Conservation (phyloP, 2,113 vertebrate species). For the Piprites chloris region DNA sequence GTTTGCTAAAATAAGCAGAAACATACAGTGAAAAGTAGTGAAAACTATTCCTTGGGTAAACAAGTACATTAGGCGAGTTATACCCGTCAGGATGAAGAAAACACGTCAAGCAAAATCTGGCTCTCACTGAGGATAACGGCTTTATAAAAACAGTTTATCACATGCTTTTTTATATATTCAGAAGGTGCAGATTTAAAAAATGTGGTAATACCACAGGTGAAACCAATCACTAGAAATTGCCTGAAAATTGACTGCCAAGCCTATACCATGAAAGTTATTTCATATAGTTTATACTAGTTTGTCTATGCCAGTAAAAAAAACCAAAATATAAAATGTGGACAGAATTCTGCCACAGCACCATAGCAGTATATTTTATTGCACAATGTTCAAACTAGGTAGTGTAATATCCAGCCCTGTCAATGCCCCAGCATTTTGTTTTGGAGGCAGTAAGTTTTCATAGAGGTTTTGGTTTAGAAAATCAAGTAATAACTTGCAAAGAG, state of each 20-base stretch:
- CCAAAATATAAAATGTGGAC: constrained; percentile 22
- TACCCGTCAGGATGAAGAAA: not conserved
- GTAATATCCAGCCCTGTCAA: not conserved
- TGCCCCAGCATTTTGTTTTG: not conserved
- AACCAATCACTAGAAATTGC: not conserved
- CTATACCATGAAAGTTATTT: not conserved
- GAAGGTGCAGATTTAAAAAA: not conserved
- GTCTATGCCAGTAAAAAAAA: not conserved
- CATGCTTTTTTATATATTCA: not conserved
- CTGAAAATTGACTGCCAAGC: not conserved
- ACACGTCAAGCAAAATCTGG: not conserved
- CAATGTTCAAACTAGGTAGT: not conserved
- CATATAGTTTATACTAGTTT: not conserved
- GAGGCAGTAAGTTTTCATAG: not conserved
- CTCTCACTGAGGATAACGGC: not conserved
- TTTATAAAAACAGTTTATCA: not conserved
- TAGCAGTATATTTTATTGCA: not conserved
- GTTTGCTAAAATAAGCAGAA: not conserved
- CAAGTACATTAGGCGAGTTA: not conserved
- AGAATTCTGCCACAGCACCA: constrained; percentile 42
- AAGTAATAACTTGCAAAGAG: not conserved
- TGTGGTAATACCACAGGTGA: not conserved
- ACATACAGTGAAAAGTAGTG: not conserved
- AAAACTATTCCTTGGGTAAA: not conserved
- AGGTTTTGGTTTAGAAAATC: not conserved